A percentile compares a stretch with the other conserved stretches of the same genome.
Conservation (phyloP, 92 coral and sea anemone species). For the Meandrina meandrites region DNA sequence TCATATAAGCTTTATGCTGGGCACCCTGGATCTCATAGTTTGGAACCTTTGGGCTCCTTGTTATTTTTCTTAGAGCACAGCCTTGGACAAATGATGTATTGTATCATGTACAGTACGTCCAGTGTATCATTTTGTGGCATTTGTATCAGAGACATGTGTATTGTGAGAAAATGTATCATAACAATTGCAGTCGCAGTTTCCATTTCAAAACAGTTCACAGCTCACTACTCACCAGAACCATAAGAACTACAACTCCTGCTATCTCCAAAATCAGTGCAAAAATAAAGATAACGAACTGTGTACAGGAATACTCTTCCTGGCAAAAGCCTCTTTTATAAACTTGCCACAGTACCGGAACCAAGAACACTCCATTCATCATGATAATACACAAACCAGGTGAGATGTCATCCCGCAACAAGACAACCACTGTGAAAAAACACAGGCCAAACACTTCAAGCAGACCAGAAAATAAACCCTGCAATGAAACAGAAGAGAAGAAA, state of each 20-base stretch:
- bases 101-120: too few species aligned
- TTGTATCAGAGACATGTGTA: too few species aligned
- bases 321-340: constrained; percentile 28
- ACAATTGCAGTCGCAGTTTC: too few species aligned
- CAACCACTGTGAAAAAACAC: constrained; percentile 69
- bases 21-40: too few species aligned
- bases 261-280: constrained; percentile 58
- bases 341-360: constrained; percentile 77
- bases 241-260: constrained; percentile 58
- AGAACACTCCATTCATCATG: constrained; percentile 82
- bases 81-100: too few species aligned
- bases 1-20: too few species aligned
- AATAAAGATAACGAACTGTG: constrained; percentile 19
- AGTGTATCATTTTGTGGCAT: too few species aligned
- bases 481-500: background rate
- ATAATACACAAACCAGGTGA: constrained; percentile 62
- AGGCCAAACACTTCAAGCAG: constrained; percentile 79
- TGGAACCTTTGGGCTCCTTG: too few species aligned
- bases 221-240: constrained; percentile 35
- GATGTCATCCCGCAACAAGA: constrained; percentile 38
- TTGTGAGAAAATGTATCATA: too few species aligned
- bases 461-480: constrained; percentile 70
- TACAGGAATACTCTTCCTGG: background rate
- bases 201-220: too few species aligned
- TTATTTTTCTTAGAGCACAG: too few species aligned